Conservation (phyloP, 1,140 invertebrate species). For the Latrodectus geometricus region DNA sequence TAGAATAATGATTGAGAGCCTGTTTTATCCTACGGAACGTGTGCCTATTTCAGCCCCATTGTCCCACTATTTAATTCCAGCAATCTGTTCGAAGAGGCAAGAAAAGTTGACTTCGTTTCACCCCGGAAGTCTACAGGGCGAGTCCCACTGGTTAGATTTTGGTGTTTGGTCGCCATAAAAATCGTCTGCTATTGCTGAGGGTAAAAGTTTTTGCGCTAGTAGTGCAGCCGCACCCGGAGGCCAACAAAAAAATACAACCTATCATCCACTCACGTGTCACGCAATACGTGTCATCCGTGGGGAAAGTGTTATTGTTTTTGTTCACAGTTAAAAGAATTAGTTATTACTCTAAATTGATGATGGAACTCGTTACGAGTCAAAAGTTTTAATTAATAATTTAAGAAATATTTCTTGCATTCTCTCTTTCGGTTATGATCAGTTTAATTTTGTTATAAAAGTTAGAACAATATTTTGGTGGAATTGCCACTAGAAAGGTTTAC, state of each 20-base stretch:
- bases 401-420: too few relatives aligned
- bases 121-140: constrained; percentile 46
- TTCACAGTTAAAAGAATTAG: too few relatives aligned
- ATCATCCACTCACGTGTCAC: neutral
- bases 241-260: neutral
- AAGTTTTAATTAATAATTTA: too few relatives aligned
- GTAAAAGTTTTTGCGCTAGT: too few relatives aligned
- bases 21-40: too few relatives aligned
- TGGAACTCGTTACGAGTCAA: too few relatives aligned
- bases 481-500: too few relatives aligned
- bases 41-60: neutral
- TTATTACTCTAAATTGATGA: too few relatives aligned
- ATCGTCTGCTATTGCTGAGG: neutral
- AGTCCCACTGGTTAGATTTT: constrained; percentile 2
- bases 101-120: constrained; percentile 16
- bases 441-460: too few relatives aligned
- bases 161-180: neutral
- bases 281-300: neutral
- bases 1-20: too few relatives aligned
- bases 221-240: neutral
- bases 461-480: too few relatives aligned
- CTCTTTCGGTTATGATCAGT: too few relatives aligned
- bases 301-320: neutral
- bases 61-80: neutral
- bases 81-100: neutral